phyloP scores from a whole-genome alignment of 2,797 vertebrate species.

The Diplodus sargus region DNA sequence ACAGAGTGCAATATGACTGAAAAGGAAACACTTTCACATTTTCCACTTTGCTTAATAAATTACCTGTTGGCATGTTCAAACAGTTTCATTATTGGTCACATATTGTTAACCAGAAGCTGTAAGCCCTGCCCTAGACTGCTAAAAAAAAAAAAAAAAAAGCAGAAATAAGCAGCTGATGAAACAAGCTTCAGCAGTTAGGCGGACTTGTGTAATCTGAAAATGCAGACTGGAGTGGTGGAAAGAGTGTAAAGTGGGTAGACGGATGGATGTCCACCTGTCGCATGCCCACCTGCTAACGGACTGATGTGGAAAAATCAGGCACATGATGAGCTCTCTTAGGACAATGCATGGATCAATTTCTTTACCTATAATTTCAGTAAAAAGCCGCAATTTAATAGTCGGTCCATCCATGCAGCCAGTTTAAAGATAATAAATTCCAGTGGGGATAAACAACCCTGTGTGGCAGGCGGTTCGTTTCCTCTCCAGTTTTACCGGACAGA shows the following conservation, averaged over 20 bases:
- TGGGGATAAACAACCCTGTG: conserved; percentile 58
- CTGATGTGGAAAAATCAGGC: not conserved
- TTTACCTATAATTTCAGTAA: not conserved
- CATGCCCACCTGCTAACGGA: conserved; percentile 35
- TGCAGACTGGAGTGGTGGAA: not conserved
- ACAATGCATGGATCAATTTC: not conserved
- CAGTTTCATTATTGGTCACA: conserved; percentile 21
- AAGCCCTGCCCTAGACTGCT: not conserved
- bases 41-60: conserved; percentile 19
- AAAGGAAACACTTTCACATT: conserved; percentile 5
- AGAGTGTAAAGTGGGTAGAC: not conserved
- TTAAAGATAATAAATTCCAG: conserved; percentile 56
- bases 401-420: not conserved
- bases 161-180: conserved; percentile 2
- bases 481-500: not conserved
- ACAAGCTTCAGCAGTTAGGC: not conserved
- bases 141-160: not conserved
- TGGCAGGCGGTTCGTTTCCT: not conserved
- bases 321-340: not conserved
- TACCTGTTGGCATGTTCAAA: conserved; percentile 6
- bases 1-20: not conserved
- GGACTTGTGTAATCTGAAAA: not conserved
- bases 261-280: conserved; percentile 34
- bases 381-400: not conserved
- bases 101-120: not conserved